Evolutionary conservation across 2,797 vertebrate species (phyloP).

Genomic region (Gymnothorax javanicus): DNA sequence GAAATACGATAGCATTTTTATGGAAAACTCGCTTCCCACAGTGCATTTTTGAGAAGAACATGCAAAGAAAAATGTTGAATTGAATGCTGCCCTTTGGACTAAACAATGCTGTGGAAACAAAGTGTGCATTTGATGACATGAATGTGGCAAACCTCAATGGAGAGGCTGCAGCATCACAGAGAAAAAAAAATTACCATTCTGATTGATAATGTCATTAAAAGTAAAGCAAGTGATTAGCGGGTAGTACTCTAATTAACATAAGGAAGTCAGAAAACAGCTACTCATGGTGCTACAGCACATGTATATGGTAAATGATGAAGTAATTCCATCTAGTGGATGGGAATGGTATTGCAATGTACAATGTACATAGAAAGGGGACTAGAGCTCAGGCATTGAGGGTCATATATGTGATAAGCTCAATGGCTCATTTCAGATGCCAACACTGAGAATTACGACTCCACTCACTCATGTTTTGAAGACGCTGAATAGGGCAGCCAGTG

Average conservation of each 20-base stretch:
- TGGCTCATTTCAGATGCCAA: too few species aligned
- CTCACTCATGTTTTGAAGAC: background rate
- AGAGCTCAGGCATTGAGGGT: background rate
- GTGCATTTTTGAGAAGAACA: too few species aligned
- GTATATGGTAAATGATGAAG: background rate
- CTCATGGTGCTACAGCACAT: background rate
- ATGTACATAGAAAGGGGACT: too few species aligned
- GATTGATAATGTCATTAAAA: background rate
- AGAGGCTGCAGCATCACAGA: background rate
- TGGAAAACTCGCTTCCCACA: too few species aligned
- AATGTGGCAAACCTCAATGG: background rate
- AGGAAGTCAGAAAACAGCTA: background rate
- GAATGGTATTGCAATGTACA: background rate
- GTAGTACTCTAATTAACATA: background rate
- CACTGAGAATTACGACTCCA: background rate
- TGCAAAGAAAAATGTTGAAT: too few species aligned
- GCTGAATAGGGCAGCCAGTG: background rate
- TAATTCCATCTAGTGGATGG: slow-evolving; percentile 32
- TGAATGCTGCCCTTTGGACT: too few species aligned
- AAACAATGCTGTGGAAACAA: too few species aligned
- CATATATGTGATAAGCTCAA: too few species aligned
- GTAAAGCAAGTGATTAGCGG: background rate
- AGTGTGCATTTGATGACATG: too few species aligned
- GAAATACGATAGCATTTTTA: too few species aligned
- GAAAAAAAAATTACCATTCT: background rate